These are phyloP conservation scores for Calidris pugnax DNA, from an alignment of 2,113 vertebrate genomes.

Conservation along the genomic window DNA sequence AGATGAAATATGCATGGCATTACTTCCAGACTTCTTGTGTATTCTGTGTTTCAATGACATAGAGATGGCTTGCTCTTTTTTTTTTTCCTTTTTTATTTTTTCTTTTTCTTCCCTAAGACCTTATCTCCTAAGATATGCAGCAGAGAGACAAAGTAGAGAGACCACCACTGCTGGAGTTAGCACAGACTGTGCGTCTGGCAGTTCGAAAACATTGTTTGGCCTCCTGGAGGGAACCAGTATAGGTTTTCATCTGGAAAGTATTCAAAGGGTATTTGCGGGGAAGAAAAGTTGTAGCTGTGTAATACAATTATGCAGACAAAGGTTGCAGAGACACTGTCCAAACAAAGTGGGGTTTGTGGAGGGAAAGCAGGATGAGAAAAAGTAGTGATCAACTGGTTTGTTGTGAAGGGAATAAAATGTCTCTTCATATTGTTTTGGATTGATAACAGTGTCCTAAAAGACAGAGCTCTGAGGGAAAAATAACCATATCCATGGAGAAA, in stretches of 20 bases:
- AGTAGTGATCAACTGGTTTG: background rate
- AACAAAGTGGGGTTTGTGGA: background rate
- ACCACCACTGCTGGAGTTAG: background rate
- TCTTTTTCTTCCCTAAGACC: background rate
- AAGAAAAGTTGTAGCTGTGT: background rate
- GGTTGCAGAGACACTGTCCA: background rate
- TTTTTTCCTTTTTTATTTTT: background rate
- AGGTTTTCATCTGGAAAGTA: conserved; percentile 54
- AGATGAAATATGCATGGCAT: background rate
- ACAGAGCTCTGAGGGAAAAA: background rate
- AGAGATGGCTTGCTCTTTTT: background rate
- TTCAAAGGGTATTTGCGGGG: conserved; percentile 9
- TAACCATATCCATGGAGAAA: background rate
- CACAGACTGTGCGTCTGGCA: background rate
- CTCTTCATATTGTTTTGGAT: background rate
- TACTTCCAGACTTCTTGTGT: background rate
- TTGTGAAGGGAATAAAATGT: background rate
- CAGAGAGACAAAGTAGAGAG: background rate
- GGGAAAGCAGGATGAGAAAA: background rate
- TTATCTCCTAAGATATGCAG: background rate
- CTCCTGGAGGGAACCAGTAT: background rate
- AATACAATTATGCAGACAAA: background rate
- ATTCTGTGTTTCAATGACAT: background rate
- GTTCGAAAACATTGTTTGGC: background rate
- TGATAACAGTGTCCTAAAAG: background rate